Evolutionary conservation across 2,797 vertebrate species (phyloP).

Genomic region (Bradypus variegatus): DNA sequence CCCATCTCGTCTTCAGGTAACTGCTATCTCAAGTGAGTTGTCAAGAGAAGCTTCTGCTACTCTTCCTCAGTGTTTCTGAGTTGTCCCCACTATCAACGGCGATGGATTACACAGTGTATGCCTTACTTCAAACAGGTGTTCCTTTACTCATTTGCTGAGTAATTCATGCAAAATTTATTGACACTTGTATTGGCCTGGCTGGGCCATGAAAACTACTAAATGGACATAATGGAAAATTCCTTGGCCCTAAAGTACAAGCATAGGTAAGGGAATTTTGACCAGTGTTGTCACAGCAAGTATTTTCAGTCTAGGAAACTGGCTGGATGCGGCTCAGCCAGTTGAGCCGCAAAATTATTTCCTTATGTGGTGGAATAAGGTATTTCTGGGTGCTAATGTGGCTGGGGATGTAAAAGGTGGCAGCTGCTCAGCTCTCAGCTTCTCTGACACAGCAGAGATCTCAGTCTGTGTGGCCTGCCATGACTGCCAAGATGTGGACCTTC

Average conservation of each 20-base stretch:
- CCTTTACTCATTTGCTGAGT: background rate
- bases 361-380: background rate
- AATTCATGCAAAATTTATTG: background rate
- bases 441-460: background rate
- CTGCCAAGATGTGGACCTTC: background rate
- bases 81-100: accelerated
- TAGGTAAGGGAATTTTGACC: background rate
- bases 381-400: background rate
- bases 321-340: background rate
- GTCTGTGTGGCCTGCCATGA: background rate
- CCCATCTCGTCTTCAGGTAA: background rate
- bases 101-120: background rate
- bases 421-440: background rate
- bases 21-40: background rate
- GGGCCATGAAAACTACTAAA: background rate
- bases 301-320: background rate
- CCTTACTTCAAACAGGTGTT: background rate
- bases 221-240: background rate
- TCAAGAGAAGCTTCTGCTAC: background rate
- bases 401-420: background rate
- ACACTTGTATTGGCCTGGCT: background rate
- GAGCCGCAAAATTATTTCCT: background rate
- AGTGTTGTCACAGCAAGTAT: background rate
- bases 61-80: background rate
- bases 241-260: background rate